A percentile compares a stretch with the other conserved stretches of the same genome.
These are phyloP conservation scores for Erythrocercus mccallii DNA, from an alignment of 2,113 vertebrate genomes.

Conservation along the genomic window DNA sequence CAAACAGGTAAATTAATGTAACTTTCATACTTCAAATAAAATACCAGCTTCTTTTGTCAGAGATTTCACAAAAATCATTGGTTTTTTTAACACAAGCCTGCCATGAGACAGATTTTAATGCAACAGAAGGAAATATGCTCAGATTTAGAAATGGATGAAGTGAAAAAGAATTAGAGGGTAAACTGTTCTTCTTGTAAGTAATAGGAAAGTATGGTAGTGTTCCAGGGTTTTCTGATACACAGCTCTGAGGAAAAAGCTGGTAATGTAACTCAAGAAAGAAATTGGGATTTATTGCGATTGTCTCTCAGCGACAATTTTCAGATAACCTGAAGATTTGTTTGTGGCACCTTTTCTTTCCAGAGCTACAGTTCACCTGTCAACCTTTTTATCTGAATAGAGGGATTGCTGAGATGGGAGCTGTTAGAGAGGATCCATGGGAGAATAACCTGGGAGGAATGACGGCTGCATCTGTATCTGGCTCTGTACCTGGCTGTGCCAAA, in stretches of 20 bases:
- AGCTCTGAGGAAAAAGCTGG: neutral
- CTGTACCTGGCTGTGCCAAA: neutral
- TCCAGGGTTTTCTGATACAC: neutral
- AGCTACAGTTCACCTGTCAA: neutral
- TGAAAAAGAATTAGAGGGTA: constrained; percentile 1
- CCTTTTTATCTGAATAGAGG: neutral
- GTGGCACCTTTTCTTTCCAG: neutral
- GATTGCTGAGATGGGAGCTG: neutral
- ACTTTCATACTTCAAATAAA: neutral
- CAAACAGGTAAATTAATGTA: neutral
- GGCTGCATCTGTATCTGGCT: neutral
- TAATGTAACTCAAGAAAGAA: neutral
- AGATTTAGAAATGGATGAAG: constrained; percentile 2
- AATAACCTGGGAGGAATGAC: neutral
- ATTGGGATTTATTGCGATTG: neutral
- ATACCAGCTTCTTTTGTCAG: neutral
- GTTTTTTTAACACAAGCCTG: neutral
- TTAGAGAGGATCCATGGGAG: neutral
- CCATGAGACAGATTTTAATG: constrained; percentile 7
- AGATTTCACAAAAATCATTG: constrained; percentile 2
- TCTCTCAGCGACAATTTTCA: neutral
- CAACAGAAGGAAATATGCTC: constrained; percentile 3
- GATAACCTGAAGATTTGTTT: neutral
- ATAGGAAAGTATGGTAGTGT: neutral
- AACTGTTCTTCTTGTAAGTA: constrained; percentile 19